Conservation (phyloP, 2,113 vertebrate genomes). For the Heterochromis multidens region DNA sequence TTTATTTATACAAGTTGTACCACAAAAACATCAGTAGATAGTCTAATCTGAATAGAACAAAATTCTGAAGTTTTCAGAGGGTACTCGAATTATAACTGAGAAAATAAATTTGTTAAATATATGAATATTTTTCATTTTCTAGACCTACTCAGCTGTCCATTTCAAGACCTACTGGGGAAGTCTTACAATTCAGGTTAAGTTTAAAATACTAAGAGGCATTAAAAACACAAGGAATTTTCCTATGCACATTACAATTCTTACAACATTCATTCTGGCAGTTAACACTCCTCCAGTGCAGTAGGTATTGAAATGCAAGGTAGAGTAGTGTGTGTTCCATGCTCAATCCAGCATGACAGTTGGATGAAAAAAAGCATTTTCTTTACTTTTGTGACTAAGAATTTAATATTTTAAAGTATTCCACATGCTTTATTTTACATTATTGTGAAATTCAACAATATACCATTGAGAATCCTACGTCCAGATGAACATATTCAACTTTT, state of each 20-base stretch:
- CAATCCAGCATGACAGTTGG: neutral
- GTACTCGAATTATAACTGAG: neutral
- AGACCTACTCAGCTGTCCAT: neutral
- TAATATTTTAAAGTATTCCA: neutral
- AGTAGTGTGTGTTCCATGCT: neutral
- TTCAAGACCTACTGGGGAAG: neutral
- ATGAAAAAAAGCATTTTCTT: neutral
- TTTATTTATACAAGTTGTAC: neutral
- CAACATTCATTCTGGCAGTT: no score
- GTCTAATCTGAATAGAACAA: no score
- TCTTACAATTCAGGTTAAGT: neutral
- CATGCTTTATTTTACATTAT: neutral
- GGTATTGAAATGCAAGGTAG: neutral
- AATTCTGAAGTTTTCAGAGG: neutral
- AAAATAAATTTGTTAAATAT: neutral
- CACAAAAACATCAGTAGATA: neutral
- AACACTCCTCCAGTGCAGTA: rapidly evolving
- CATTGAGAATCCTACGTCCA: no score
- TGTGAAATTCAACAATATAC: neutral
- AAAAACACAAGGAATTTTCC: no score
- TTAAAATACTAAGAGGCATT: no score
- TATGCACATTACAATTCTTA: no score
- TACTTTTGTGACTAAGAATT: neutral
- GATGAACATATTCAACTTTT: no score
- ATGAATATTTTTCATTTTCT: neutral